phyloP scores from a whole-genome alignment of 1,140 invertebrate species.

The Ceratosolen fusciceps region DNA sequence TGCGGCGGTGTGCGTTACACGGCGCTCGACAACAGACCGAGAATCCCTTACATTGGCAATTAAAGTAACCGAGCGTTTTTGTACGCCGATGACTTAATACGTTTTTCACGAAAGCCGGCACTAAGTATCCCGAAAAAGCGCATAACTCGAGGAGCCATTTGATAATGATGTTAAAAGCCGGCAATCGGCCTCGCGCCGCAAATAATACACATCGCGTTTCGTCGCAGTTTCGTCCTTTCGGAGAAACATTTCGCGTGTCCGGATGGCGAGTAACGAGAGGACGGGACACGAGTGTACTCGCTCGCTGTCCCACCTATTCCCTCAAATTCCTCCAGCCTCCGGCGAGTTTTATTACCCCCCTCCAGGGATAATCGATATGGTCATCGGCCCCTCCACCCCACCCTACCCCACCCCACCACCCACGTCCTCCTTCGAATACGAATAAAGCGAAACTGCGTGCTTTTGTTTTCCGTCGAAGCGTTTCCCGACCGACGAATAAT shows the following conservation, averaged over 20 bases:
- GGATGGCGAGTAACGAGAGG: too few relatives aligned
- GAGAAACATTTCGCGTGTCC: too few relatives aligned
- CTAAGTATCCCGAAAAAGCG: too few relatives aligned
- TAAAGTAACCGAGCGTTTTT: neutral
- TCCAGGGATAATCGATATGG: constrained; percentile 1
- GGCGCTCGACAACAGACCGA: neutral
- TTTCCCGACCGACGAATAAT: neutral
- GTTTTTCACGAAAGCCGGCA: too few relatives aligned
- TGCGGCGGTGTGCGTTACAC: neutral
- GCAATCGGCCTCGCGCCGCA: too few relatives aligned
- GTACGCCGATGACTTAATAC: neutral
- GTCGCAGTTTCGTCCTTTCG: too few relatives aligned
- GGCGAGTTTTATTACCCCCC: neutral
- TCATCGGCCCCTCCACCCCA: neutral
- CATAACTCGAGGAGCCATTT: too few relatives aligned
- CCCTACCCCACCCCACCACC: neutral
- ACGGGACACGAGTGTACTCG: too few relatives aligned
- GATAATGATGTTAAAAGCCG: too few relatives aligned
- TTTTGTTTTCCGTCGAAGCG: neutral
- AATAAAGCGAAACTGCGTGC: neutral
- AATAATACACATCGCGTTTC: too few relatives aligned
- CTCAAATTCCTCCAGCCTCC: neutral
- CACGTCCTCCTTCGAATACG: neutral
- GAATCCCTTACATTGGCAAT: neutral
- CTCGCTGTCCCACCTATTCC: neutral